Conservation (phyloP, 2,113 vertebrate species). For the Hippopotamus amphibius region DNA sequence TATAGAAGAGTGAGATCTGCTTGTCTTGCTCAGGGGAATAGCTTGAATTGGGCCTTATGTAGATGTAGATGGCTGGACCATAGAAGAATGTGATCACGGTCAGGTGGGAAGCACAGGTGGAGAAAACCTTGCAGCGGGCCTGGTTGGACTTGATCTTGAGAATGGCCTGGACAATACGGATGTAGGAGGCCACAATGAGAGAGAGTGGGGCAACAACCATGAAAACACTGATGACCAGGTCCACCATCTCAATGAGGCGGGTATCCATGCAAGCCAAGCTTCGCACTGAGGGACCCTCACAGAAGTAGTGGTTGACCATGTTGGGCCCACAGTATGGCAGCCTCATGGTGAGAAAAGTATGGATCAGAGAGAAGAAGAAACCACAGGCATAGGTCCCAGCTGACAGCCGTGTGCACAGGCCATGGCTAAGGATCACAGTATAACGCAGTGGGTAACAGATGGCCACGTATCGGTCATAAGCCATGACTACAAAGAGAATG, state of each 20-base stretch:
- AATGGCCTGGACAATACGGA: conserved; percentile 3
- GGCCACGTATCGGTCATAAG: conserved; percentile 77
- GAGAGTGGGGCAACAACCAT: not conserved
- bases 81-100: conserved; percentile 70
- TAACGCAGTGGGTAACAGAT: conserved; percentile 74
- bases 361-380: conserved; percentile 55
- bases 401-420: not conserved
- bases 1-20: conserved; percentile 65
- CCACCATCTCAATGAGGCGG: conserved; percentile 19
- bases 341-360: conserved; percentile 62
- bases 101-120: conserved; percentile 69
- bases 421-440: conserved; percentile 62
- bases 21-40: conserved; percentile 61
- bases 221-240: conserved; percentile 48
- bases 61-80: conserved; percentile 57
- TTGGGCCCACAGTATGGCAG: conserved; percentile 74
- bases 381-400: conserved; percentile 1
- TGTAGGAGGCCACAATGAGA: conserved; percentile 68
- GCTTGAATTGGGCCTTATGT: conserved; percentile 66
- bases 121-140: conserved; percentile 56
- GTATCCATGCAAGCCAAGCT: conserved; percentile 72
- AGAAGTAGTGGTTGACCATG: conserved; percentile 67
- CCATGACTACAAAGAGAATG: conserved; percentile 67
- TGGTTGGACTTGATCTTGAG: conserved; percentile 57
- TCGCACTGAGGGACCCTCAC: conserved; percentile 64